Evolutionary conservation across 2,888 invertebrate genomes (phyloP), one percentile per base, ranked within the genome.

Genomic region (Mantis religiosa): DNA sequence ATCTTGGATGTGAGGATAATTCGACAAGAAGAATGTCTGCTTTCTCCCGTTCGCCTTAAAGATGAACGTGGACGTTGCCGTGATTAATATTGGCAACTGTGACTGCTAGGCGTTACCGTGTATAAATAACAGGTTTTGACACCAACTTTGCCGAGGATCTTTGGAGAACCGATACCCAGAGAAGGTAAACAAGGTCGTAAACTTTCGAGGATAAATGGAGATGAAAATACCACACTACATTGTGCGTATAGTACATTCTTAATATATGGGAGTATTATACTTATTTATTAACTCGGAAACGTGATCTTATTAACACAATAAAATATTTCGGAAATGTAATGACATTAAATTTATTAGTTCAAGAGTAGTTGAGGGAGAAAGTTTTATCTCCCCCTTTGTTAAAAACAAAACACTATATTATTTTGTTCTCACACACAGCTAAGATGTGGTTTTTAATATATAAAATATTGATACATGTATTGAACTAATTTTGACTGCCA

Each of bases 11-110:
- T 88, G 88, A 85, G 86, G 89, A 88, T 89, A 89, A 89, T 89
- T 89, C 88, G 89, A 88, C 88, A 89, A 88, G 89, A 89, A 89
- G 89, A 89, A 89, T 89, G 89, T 83, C 83, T 88, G 83, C 83
- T 85, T 71, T 83, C 30, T 82, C 30, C 87, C 34, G 12, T 41
- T n/a, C 82, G 87, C 30, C 82, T 27, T 82, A 34, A 81, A 82
- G 34, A 82, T 82, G 41, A 87, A 82, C 82, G 34, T 34, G 82
- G 87, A 87, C 81, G 87, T 27, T 27, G 20, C 27, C 25, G 86
- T 28, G 81, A 86, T 86, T 81, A 86, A 86, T 86, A 71, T 3
- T 34, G 15, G 28, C 25, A 81, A 81, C 81, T 71, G 54, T 71
- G 54, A 71, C 54, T 71, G 54, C 20, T 6, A 25, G 54, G 54